A percentile compares a stretch with the other conserved stretches of the same genome.
These are phyloP conservation scores for Polymixis flavicincta DNA, from an alignment of 2,888 invertebrate genomes.

Conservation along the genomic window DNA sequence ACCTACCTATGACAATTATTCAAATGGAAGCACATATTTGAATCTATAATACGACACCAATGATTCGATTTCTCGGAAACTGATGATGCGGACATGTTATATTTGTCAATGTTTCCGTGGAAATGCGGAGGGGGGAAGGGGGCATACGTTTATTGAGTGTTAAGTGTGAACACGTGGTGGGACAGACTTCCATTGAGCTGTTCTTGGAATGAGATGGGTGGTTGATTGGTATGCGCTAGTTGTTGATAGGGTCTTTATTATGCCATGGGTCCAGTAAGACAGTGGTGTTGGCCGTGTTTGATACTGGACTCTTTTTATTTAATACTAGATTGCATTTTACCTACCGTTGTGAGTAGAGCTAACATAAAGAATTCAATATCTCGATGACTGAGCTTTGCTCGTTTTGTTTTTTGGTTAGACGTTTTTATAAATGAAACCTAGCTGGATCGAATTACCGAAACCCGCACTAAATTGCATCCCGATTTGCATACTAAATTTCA, in stretches of 20 bases:
- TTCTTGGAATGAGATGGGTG: slow-evolving; percentile 42
- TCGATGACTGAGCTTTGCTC: too few species aligned
- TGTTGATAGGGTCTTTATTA: background rate
- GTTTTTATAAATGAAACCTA: too few species aligned
- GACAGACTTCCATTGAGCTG: slow-evolving; percentile 35
- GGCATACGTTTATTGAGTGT: slow-evolving; percentile 52
- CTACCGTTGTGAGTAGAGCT: background rate
- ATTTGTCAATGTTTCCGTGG: slow-evolving; percentile 45
- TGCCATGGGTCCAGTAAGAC: background rate
- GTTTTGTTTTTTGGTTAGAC: too few species aligned
- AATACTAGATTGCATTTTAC: background rate
- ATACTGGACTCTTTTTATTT: background rate
- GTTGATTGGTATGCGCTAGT: background rate
- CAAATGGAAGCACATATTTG: slow-evolving; percentile 12
- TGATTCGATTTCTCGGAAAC: slow-evolving; percentile 40
- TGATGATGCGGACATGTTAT: slow-evolving; percentile 23
- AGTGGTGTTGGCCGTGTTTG: background rate
- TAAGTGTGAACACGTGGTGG: slow-evolving; percentile 44
- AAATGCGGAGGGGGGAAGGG: background rate
- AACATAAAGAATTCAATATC: background rate
- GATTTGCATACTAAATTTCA: too few species aligned
- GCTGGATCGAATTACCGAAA: too few species aligned
- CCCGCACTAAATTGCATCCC: too few species aligned
- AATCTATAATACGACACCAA: slow-evolving; percentile 28
- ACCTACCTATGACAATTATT: slow-evolving; percentile 22